These are phyloP conservation scores for Sphyrna mokarran DNA, from an alignment of 2,113 vertebrate species.

Conservation along the genomic window DNA sequence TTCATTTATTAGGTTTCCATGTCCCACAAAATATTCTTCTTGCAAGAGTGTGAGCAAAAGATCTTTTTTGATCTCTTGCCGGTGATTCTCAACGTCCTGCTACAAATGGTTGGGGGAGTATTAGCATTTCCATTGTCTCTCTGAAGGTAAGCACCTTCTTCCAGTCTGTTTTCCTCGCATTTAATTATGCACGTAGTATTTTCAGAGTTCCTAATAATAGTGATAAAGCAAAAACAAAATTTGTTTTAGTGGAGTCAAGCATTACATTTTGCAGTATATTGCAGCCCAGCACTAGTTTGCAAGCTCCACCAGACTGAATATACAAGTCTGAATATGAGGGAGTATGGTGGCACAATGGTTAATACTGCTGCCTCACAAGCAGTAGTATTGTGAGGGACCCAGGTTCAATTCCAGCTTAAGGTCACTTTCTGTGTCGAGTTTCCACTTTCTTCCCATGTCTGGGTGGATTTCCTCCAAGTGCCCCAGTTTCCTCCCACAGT, in stretches of 20 bases:
- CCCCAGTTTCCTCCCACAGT: too few relatives aligned
- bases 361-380: too few relatives aligned
- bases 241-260: not conserved
- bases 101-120: not conserved
- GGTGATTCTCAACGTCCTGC: not conserved
- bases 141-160: not conserved
- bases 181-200: not conserved
- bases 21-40: not conserved
- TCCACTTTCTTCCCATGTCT: too few relatives aligned
- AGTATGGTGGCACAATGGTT: too few relatives aligned
- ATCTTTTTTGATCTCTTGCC: not conserved
- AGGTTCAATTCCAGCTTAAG: too few relatives aligned
- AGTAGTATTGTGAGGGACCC: too few relatives aligned
- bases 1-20: not conserved
- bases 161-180: not conserved
- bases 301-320: not conserved
- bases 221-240: not conserved
- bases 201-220: not conserved
- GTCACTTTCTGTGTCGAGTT: too few relatives aligned
- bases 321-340: not conserved
- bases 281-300: not conserved
- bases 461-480: too few relatives aligned
- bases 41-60: not conserved
- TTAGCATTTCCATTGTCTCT: not conserved
- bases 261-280: not conserved